Evolutionary conservation across 2,113 vertebrate species (phyloP).

Genomic region (Barnardius zonarius): DNA sequence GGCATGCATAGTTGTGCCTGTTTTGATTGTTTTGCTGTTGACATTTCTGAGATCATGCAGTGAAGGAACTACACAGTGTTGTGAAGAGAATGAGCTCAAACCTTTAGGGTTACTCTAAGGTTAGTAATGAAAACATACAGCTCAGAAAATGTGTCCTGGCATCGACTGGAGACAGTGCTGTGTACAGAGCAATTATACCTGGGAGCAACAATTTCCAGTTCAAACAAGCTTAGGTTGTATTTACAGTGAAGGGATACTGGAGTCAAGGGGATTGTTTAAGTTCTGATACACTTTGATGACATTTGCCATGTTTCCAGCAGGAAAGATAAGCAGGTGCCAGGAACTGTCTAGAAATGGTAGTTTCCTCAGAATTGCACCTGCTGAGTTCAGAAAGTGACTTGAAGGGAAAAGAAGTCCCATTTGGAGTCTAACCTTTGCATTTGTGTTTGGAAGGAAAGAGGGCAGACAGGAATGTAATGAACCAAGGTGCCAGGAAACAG

Average conservation of each 20-base stretch:
- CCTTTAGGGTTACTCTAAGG: not conserved
- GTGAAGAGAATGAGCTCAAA: not conserved
- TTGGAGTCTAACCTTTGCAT: not conserved
- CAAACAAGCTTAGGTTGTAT: constrained; percentile 14
- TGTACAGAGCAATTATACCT: not conserved
- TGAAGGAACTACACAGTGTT: not conserved
- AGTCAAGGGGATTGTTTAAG: constrained; percentile 23
- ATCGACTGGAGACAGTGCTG: not conserved
- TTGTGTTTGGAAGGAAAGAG: constrained; percentile 29
- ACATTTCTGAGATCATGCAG: not conserved
- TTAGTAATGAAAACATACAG: not conserved
- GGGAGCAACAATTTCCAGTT: constrained; percentile 26
- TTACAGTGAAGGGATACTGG: not conserved
- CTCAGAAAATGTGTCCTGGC: not conserved
- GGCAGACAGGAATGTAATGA: constrained; percentile 7
- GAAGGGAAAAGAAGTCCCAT: not conserved
- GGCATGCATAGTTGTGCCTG: not conserved
- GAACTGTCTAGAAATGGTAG: constrained; percentile 8
- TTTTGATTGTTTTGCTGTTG: not conserved
- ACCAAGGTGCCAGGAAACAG: not conserved
- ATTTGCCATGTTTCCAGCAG: constrained; percentile 14
- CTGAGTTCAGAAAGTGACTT: constrained; percentile 32
- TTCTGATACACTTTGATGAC: constrained; percentile 47
- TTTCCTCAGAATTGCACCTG: constrained; percentile 48
- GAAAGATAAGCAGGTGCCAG: constrained; percentile 49